Base-by-base conservation (phyloP, 2,797 vertebrate genomes). In the Liparis tanakae region DNA sequence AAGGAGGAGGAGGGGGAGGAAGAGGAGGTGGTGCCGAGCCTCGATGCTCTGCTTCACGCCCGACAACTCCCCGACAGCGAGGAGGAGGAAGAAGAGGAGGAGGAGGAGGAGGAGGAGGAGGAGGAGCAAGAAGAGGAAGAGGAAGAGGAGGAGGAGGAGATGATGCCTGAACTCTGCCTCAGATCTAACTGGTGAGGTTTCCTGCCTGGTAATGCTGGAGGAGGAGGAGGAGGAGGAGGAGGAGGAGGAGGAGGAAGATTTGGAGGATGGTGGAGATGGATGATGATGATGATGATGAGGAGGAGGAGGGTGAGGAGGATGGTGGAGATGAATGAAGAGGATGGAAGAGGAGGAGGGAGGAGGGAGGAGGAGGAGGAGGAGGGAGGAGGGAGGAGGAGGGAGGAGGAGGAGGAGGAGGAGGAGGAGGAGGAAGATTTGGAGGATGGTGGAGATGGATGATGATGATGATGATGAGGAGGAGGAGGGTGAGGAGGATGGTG, bases 1-100 rank as follows among this genome's bases (percentile, higher is more conserved):
- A 93, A 93, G 77, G 93, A 37, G 36, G 36, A 37, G 36, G 36
- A 30, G 25, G 10, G 10, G 37, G 37, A 37, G 6, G 37, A 39
- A 10, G 79, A 69, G 53, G 55, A 71, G 60, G 93, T 93, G 76
- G 93, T 96, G 79, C 80, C 73, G 77, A 91, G 94, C 73, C 95
- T 99, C 41, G 84, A 91, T 80, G 74, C 85, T 63, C 85, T 96
- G 81, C 92, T 98, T 85, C 94, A 96, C 81, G 71, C 75, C 22
- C 86, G 73, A 80, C 53, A 70, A 14, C 60, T 68, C 30, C 39
- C 70, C 25, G 18, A 46, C 15, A 18, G 17, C 7, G 44, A 48
- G 18, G 50, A 53, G 3, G 75, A 81, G 13, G 67, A 81, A 41
- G 66, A 56, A 13, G 67, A 80, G 41, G 67, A 48, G 20, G 39